Evolutionary conservation across 2,888 invertebrate genomes (phyloP).

Genomic region (Macropis europaea): DNA sequence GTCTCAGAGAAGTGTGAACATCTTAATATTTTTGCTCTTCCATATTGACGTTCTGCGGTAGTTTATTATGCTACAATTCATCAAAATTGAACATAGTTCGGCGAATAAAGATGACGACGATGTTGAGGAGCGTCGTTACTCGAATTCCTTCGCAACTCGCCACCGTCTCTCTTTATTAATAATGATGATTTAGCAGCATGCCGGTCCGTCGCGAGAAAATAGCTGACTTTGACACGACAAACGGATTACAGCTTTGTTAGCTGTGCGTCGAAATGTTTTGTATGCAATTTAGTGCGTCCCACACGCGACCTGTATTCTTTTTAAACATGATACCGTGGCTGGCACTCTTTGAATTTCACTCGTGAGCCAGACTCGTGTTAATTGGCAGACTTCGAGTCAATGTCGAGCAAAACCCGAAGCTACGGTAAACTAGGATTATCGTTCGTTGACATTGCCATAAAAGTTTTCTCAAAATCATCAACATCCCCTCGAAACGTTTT

Average conservation of each 20-base stretch:
- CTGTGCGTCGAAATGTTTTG: not conserved
- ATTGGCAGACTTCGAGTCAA: conserved; percentile 36
- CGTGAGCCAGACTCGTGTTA: not conserved
- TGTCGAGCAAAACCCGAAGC: conserved; percentile 21
- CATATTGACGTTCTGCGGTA: no score
- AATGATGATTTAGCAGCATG: conserved; percentile 40
- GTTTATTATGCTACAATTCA: not conserved
- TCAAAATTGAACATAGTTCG: no score
- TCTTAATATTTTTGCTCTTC: no score
- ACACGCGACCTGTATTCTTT: conserved; percentile 42
- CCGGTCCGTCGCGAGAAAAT: conserved; percentile 2
- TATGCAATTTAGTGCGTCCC: conserved; percentile 27
- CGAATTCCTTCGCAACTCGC: not conserved
- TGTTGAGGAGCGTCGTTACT: not conserved
- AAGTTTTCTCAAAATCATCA: no score
- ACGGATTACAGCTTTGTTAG: conserved; percentile 17
- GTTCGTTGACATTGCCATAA: conserved; percentile 37
- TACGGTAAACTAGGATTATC: conserved; percentile 15
- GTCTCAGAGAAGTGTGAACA: no score
- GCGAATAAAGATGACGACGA: not conserved
- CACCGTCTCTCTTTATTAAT: conserved; percentile 33
- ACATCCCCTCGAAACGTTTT: no score
- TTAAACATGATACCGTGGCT: conserved; percentile 32
- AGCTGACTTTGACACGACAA: conserved; percentile 8
- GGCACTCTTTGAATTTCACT: conserved; percentile 30